Evolutionary conservation across 1,140 invertebrate genomes (phyloP), one percentile per base, ranked within the genome.

Genomic region (Drosophila subpulchrella): DNA sequence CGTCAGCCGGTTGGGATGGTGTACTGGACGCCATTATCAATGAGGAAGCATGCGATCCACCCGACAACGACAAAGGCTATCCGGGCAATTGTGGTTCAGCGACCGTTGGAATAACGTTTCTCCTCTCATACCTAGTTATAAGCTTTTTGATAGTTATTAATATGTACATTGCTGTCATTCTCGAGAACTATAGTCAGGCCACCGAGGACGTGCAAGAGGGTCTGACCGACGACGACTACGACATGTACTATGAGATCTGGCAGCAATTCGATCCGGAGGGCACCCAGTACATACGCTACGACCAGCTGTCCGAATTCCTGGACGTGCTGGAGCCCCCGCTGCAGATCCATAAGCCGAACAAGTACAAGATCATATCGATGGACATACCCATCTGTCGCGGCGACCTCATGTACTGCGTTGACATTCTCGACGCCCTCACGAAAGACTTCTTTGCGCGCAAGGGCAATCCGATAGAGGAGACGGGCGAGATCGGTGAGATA

Each of bases 231-330:
- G 98, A 99, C 93, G 98, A 99, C 93, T 99, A 99, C 93, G 98
- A 99, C 92, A 99, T 99, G 98, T 99, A 99, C 93, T 99, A 99
- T 92, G 98, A 99, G 93, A 98, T 99, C 78, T 99, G 98, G 98
- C 98, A 99, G 92, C 96, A 98, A 86, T 99, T 98, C 93, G 98
- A 99, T 93, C 98, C 98, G 0, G 97, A 99, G 89, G 98, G 98
- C 51, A 98, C 98, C 5, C 97, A 99, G 93, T 99, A 98, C 93
- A 99, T 99, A 82, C 95, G 96, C 50, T 98, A 99, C 93, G 96
- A 98, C 81, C 96, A 98, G 92, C 93, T 99, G 50, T 98, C 97
- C 0, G 98, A 99, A 78, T 99, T 99, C 93, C 93, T 99, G 47
- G 97, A 99, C 92, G 97, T 98, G 60, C 94, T 98, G 51, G 98